Percentiles rank a stretch among this genome's conserved stretches.
Evolutionary conservation across 35 echinoderm and acorn worm species (phyloP).

Genomic region (Diadema setosum): DNA sequence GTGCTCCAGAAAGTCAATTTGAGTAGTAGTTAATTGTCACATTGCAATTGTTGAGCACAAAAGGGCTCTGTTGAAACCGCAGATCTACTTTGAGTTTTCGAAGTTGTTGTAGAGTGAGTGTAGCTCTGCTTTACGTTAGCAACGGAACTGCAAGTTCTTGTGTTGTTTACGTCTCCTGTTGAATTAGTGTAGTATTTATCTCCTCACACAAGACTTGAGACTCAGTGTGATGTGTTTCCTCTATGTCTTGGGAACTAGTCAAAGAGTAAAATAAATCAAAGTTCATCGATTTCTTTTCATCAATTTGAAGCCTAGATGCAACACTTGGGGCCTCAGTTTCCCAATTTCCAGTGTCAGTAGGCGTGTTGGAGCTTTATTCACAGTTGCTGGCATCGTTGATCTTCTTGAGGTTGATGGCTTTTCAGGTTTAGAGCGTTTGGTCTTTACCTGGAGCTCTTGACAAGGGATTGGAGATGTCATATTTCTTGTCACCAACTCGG

Average conservation of each 20-base stretch:
- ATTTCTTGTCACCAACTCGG: not conserved
- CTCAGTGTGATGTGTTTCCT: constrained; percentile 1
- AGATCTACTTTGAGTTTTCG: not conserved
- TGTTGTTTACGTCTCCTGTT: not conserved
- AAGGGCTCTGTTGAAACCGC: constrained; percentile 1
- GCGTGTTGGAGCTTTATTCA: not conserved
- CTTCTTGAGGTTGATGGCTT: not conserved
- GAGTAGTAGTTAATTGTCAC: not conserved
- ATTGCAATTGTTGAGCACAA: not conserved
- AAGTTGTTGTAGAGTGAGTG: not conserved
- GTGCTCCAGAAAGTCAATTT: not conserved
- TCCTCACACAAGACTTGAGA: not conserved
- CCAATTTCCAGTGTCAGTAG: not conserved
- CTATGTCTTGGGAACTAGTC: not conserved
- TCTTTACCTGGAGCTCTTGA: not conserved
- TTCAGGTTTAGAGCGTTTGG: not conserved
- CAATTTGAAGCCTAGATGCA: not conserved
- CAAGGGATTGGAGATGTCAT: constrained; percentile 11
- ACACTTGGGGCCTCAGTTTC: not conserved
- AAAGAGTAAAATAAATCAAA: not conserved
- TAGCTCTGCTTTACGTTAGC: not conserved
- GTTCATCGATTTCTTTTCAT: not conserved
- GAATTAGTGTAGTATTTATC: not conserved
- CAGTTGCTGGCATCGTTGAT: not conserved
- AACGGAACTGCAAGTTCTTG: not conserved